These are phyloP conservation scores for Tricholaema leucomelas DNA, from an alignment of 2,113 vertebrate genomes.

Conservation along the genomic window DNA sequence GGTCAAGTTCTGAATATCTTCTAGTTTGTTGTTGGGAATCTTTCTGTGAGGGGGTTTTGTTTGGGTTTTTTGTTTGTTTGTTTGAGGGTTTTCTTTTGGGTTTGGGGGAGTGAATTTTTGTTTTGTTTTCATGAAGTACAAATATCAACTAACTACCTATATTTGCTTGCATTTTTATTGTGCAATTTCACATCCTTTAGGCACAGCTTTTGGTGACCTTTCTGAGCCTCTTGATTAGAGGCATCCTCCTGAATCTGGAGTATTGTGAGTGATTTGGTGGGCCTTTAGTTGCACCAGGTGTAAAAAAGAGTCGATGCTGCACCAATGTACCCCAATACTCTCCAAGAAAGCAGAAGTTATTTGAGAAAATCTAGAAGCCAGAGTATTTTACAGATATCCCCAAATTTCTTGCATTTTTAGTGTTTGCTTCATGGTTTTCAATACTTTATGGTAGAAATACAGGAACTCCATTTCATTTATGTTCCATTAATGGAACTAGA, in stretches of 20 bases:
- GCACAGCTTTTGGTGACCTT: background rate
- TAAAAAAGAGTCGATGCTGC: background rate
- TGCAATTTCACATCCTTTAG: background rate
- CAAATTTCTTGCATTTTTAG: background rate
- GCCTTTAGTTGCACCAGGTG: background rate
- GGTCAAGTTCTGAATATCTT: background rate
- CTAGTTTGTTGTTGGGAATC: background rate
- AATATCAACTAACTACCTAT: background rate
- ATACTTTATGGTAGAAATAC: background rate
- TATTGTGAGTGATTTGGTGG: background rate
- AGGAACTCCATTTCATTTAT: background rate
- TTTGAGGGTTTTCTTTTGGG: no score
- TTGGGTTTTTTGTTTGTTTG: background rate
- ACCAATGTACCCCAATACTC: fast-evolving
- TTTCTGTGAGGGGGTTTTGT: background rate
- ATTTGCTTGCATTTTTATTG: background rate
- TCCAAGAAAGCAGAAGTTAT: background rate
- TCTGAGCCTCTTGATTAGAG: background rate
- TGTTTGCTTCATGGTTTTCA: background rate
- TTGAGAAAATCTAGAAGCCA: background rate
- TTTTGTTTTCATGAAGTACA: background rate
- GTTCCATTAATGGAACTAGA: background rate
- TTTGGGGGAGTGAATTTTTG: no score
- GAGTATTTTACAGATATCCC: background rate
- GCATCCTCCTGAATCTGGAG: background rate